Base-by-base conservation (phyloP, 1,140 invertebrate species). In the Sinella curviseta region DNA sequence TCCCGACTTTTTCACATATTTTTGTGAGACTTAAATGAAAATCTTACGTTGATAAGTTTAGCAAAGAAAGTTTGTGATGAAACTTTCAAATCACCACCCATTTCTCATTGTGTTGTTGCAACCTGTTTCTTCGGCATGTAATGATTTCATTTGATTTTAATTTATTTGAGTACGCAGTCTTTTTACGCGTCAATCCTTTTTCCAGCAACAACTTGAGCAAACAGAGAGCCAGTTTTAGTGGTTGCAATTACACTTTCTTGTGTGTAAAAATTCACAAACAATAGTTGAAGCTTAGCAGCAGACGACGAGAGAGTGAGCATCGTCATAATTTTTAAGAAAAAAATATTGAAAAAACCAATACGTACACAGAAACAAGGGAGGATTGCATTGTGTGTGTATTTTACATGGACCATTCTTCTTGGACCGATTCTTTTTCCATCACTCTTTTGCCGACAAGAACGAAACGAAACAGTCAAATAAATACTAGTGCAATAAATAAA, bases 401-500 rank as follows among this genome's bases (percentile, higher is more conserved):
- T 48, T 20, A 12, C 31, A 31, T 70, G 3, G 24, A n/a, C 24
- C 24, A 3, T 60, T 26, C 12, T 4, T 17, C 3, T 60, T n/a
- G 24, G 57, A 3, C 4, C 4, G 4, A 60, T 17, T n/a, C 14
- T 60, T 26, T 26, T 33, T 70, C 24, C 65, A 70, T 70, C 28
- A 70, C 31, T 70, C 26, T 70, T 70, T 12, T 70, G 65, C 65
- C 65, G 65, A 70, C 65, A 70, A n/a, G n/a, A n/a, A n/a, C n/a
- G n/a, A n/a, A n/a, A 70, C 28, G 24, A 70, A 70, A 70, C 26
- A 70, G 65, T 70, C 65, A 70, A 70, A 70, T 70, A 70, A 70
- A 70, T 33, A 70, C 65, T 31, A 33, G 65, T 33, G 65, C 65
- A 70, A 70, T 70, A 30, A 70, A 70, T 70, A 31, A 70, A 70